Conservation (phyloP, 2,113 vertebrate species). For the Crotalus viridis region DNA sequence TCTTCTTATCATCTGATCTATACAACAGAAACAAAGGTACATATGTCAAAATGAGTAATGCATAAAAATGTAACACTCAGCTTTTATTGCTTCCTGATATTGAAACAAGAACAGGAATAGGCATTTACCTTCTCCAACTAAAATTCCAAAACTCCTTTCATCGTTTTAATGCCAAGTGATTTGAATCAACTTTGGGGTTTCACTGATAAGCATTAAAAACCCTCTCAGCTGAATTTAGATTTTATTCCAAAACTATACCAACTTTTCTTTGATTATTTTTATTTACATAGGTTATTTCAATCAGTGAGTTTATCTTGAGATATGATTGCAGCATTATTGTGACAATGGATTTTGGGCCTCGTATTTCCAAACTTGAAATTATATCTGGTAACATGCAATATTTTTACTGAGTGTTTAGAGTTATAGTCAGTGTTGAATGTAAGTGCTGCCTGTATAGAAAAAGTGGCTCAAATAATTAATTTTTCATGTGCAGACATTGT, state of each 20-base stretch:
- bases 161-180: background rate
- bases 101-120: background rate
- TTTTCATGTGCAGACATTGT: background rate
- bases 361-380: background rate
- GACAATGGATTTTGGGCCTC: background rate
- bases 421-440: background rate
- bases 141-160: background rate
- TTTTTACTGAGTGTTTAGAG: background rate
- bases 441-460: background rate
- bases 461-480: background rate
- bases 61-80: background rate
- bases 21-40: slow-evolving; percentile 24
- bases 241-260: background rate
- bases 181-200: background rate
- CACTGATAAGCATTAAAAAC: background rate
- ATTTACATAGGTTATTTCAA: background rate
- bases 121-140: background rate
- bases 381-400: background rate
- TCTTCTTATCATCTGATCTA: slow-evolving; percentile 95
- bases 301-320: background rate
- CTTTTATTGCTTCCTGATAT: background rate
- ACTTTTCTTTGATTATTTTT: slow-evolving; percentile 10
- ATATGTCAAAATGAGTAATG: background rate
- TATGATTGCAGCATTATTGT: background rate
- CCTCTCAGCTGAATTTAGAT: background rate